Evolutionary conservation across 2,888 invertebrate species (phyloP).

Genomic region (Pheosia gnoma): DNA sequence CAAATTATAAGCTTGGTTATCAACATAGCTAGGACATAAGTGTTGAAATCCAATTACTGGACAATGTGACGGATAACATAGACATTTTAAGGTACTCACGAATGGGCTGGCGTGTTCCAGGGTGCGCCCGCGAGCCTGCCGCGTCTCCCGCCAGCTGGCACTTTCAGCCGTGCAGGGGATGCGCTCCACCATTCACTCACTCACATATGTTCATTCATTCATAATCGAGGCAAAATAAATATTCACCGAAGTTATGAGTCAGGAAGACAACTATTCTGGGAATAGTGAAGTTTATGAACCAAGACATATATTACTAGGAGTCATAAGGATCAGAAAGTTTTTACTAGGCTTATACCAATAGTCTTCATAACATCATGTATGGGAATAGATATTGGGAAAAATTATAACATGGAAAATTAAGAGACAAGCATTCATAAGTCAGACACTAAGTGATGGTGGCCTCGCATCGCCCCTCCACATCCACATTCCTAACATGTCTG

Average conservation of each 20-base stretch:
- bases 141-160: conserved; percentile 52
- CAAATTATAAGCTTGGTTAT: background rate
- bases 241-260: no score
- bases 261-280: no score
- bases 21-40: no score
- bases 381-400: no score
- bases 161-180: conserved; percentile 61
- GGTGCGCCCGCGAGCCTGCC: conserved; percentile 17
- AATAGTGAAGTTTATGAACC: no score
- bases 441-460: conserved; percentile 52
- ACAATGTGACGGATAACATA: background rate
- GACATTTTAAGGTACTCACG: conserved; percentile 2
- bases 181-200: conserved; percentile 56
- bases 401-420: background rate
- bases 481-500: conserved; percentile 68
- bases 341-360: no score
- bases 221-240: background rate
- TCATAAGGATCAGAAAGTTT: no score
- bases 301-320: no score
- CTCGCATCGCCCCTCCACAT: conserved; percentile 61
- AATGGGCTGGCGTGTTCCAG: background rate
- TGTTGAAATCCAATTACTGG: no score
- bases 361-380: no score
- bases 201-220: conserved; percentile 23
- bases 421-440: conserved; percentile 10